Evolutionary conservation across 1,140 invertebrate species (phyloP).

Genomic region (Trachymyrmex cornetzi): DNA sequence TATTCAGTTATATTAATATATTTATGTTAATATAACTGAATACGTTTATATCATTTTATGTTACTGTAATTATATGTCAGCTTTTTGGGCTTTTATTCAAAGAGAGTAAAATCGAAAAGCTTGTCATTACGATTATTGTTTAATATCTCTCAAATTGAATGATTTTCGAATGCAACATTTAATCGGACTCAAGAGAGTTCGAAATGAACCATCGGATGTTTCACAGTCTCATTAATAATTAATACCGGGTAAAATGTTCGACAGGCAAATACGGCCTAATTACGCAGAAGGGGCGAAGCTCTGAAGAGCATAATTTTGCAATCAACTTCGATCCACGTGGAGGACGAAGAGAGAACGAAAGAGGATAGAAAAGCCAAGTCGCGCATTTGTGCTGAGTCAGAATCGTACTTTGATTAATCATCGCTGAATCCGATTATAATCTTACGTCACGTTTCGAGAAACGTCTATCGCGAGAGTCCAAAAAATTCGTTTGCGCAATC

Average conservation of each 20-base stretch:
- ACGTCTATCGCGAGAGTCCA: neutral
- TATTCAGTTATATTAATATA: neutral
- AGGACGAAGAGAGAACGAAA: neutral
- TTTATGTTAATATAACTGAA: neutral
- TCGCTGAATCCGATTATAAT: slow-evolving; percentile 41
- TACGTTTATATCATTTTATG: too few species aligned
- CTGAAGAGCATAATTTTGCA: slow-evolving; percentile 49
- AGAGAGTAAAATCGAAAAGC: neutral
- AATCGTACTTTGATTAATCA: slow-evolving; percentile 51
- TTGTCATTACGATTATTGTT: slow-evolving; percentile 5
- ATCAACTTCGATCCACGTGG: slow-evolving; percentile 46
- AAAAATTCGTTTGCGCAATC: slow-evolving; percentile 10
- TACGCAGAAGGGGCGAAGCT: slow-evolving; percentile 16
- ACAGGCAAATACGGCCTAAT: slow-evolving; percentile 41
- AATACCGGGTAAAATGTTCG: slow-evolving; percentile 43
- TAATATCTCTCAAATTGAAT: neutral
- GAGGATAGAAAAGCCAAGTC: slow-evolving; percentile 22
- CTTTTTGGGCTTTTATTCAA: neutral
- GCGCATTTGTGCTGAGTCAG: slow-evolving; percentile 31
- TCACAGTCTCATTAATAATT: slow-evolving; percentile 47
- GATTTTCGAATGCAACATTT: neutral
- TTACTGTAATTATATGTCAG: neutral
- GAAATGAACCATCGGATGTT: slow-evolving; percentile 5
- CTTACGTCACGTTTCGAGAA: slow-evolving; percentile 11
- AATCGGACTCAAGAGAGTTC: neutral